phyloP scores from a whole-genome alignment of 1,140 invertebrate species.

The Sarcophaga bullata region DNA sequence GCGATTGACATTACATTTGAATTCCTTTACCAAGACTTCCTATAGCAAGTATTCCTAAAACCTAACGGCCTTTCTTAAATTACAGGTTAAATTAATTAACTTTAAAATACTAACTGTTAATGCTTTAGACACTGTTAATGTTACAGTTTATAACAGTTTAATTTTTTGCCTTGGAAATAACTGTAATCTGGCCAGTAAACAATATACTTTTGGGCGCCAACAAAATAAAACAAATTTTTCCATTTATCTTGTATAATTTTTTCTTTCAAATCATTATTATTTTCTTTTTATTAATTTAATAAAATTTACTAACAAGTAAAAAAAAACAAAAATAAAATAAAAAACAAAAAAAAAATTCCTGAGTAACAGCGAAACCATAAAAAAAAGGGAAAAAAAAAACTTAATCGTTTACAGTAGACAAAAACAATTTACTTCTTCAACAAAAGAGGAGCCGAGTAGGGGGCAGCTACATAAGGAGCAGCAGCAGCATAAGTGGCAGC shows the following conservation, averaged over 20 bases:
- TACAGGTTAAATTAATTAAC: too few species aligned
- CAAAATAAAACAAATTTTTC: not conserved
- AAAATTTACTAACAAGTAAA: constrained; percentile 8
- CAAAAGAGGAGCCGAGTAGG: constrained; percentile 53
- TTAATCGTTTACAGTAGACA: constrained; percentile 1
- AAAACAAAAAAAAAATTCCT: not conserved
- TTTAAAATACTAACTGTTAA: too few species aligned
- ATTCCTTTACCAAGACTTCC: too few species aligned
- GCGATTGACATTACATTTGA: too few species aligned
- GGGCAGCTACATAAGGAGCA: constrained; percentile 53
- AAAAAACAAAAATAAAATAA: too few species aligned
- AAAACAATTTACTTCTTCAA: constrained; percentile 53
- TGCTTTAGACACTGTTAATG: too few species aligned
- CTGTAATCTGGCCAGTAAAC: not conserved
- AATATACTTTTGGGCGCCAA: not conserved
- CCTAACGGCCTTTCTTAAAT: too few species aligned
- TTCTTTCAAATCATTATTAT: not conserved
- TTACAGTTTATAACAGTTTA: constrained; percentile 24
- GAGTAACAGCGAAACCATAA: not conserved
- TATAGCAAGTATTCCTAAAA: too few species aligned
- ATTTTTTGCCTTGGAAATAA: not conserved
- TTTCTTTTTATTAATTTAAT: constrained; percentile 14
- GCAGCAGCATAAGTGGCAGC: constrained; percentile 52
- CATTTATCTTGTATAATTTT: not conserved
- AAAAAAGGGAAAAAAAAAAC: not conserved